Evolutionary conservation across 1,140 invertebrate species (phyloP).

Genomic region (Aphaenogaster floridana): DNA sequence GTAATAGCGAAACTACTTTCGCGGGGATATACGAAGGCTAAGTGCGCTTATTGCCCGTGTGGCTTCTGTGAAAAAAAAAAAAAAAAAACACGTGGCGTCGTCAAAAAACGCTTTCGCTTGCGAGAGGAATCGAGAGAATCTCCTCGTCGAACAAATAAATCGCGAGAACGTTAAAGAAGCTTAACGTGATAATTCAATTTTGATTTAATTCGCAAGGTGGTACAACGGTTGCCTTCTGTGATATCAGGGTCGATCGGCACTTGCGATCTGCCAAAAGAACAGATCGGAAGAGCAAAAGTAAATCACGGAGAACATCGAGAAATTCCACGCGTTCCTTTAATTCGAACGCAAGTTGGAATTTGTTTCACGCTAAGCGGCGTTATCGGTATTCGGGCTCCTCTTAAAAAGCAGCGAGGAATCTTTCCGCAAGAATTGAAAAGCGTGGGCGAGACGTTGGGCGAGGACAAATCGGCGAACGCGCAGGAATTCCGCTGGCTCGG

Average conservation of each 20-base stretch:
- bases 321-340: conserved; percentile 43
- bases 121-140: background rate
- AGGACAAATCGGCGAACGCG: conserved; percentile 22
- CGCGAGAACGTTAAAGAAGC: background rate
- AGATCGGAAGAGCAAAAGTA: background rate
- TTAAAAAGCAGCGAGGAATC: conserved; percentile 14
- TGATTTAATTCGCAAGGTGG: conserved; percentile 4
- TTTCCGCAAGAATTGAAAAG: background rate
- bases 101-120: background rate
- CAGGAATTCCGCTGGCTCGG: conserved; percentile 31
- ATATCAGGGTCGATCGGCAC: background rate
- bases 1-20: conserved; percentile 54
- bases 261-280: background rate
- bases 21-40: conserved; percentile 27
- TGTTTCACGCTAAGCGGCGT: conserved; percentile 11
- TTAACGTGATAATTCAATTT: conserved; percentile 48
- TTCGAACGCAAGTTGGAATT: conserved; percentile 21
- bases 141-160: conserved; percentile 13
- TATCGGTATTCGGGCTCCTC: conserved; percentile 4
- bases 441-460: background rate
- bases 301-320: conserved; percentile 6
- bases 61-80: conserved; percentile 1
- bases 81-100: conserved; percentile 27
- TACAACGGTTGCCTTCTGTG: background rate
- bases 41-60: conserved; percentile 45